Evolutionary conservation across 2,888 invertebrate species (phyloP), one percentile per base, ranked within the genome.

Genomic region (Biston betularia): DNA sequence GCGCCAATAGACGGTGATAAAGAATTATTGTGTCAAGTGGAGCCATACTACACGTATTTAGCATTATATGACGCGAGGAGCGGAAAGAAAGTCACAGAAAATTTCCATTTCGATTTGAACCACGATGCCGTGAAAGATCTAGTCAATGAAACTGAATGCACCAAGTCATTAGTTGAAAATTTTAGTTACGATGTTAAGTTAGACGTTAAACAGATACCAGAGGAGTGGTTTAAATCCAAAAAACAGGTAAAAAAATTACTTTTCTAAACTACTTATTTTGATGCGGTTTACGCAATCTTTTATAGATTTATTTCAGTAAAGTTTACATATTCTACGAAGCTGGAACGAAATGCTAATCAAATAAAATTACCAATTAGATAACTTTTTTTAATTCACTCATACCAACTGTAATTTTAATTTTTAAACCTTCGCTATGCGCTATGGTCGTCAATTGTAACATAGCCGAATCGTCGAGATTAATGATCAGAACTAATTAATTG

Each of bases 41-140:
- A 99, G 86, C 99, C 99, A 0, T 99, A 99, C 90, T 97, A 97
- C 83, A 97, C 98, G 24, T 96, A 97, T 55, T 89, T 99, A 75
- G 97, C 98, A 64, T 90, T 99, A 49, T 99, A 97, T 88, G 99
- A 99, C 93, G 97, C 97, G 7, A 96, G 96, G 81, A 96, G 96
- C 74, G 97, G 97, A 45, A 95, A 96, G 82, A 99, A 99, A 90
- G 94, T 99, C 72, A 97, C 98, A 1, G 99, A 99, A 87, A 98
- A 98, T 89, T 98, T 98, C 91, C 96, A 98, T 87, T 97, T 98
- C 82, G 97, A 98, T 86, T 94, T 98, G 14, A 98, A 98, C 90
- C 96, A 96, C 81, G 94, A 96, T 10, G 95, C 95, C 70, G 96
- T 97, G n/a, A 89, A 74, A 85, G 94, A 93, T 85, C 94, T 89